Percentiles rank a stretch among this genome's conserved stretches.
These are phyloP conservation scores for Hyla sarda DNA, from an alignment of 2,113 vertebrate genomes.

Conservation along the genomic window DNA sequence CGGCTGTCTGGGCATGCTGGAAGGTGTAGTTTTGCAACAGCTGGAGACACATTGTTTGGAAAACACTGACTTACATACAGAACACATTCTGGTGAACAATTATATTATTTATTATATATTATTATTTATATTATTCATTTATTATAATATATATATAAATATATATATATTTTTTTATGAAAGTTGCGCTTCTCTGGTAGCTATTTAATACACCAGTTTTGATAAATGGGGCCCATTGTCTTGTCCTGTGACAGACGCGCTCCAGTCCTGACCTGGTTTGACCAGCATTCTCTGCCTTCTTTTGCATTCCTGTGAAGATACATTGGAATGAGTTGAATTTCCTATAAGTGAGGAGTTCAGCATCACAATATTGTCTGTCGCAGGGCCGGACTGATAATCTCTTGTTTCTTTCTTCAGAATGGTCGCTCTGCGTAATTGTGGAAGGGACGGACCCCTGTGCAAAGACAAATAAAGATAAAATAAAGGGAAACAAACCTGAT, in stretches of 20 bases:
- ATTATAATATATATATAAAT: no score
- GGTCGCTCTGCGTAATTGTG: background rate
- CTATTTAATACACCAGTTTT: no score
- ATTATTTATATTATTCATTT: no score
- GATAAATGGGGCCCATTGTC: background rate
- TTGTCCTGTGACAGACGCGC: background rate
- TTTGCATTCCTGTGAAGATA: background rate
- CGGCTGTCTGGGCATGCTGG: no score
- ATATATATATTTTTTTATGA: no score
- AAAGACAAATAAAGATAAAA: background rate
- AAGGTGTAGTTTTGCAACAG: no score
- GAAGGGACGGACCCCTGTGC: background rate
- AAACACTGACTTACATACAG: no score
- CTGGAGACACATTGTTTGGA: no score
- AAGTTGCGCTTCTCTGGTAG: no score
- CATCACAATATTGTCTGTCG: background rate
- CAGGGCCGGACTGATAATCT: background rate
- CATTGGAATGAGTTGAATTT: slow-evolving; percentile 27
- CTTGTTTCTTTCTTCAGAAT: background rate
- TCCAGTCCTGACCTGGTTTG: background rate
- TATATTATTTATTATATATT: no score
- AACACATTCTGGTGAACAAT: no score
- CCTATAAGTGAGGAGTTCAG: background rate
- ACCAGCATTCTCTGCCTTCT: background rate
- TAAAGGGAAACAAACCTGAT: background rate